Percentiles rank a stretch among this genome's conserved stretches.
Evolutionary conservation across 2,113 vertebrate species (phyloP).

Genomic region (Shinisaurus crocodilurus): DNA sequence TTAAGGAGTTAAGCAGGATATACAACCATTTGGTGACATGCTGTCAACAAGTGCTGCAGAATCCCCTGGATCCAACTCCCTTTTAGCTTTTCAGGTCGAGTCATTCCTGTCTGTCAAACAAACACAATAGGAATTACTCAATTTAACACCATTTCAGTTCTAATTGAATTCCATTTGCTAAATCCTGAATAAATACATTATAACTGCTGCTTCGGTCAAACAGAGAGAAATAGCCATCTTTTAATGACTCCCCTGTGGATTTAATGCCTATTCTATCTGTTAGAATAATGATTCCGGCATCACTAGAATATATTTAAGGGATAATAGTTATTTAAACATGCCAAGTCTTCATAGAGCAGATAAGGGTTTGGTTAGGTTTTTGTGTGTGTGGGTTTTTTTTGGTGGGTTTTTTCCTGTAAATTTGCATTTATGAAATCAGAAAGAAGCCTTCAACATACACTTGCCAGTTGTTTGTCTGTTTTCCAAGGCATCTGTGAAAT

Average conservation of each 20-base stretch:
- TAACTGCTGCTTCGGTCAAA: slow-evolving; percentile 73
- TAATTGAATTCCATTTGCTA: slow-evolving; percentile 83
- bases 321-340: slow-evolving; percentile 79
- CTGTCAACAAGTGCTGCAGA: slow-evolving; percentile 46
- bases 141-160: slow-evolving; percentile 78
- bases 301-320: slow-evolving; percentile 72
- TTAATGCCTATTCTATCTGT: slow-evolving; percentile 73
- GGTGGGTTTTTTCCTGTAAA: background rate
- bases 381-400: background rate
- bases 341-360: slow-evolving; percentile 69
- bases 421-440: slow-evolving; percentile 77
- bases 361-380: slow-evolving; percentile 60
- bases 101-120: slow-evolving; percentile 67
- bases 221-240: slow-evolving; percentile 75
- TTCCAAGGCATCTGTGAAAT: slow-evolving; percentile 21
- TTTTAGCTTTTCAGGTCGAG: slow-evolving; percentile 64
- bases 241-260: slow-evolving; percentile 79
- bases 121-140: slow-evolving; percentile 79
- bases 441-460: slow-evolving; percentile 45
- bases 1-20: slow-evolving; percentile 51
- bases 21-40: slow-evolving; percentile 44
- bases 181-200: slow-evolving; percentile 83
- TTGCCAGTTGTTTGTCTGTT: slow-evolving; percentile 45
- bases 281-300: slow-evolving; percentile 75
- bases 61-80: background rate